phyloP scores from a whole-genome alignment of 2,113 vertebrate genomes.

The Megaceryle torquata region DNA sequence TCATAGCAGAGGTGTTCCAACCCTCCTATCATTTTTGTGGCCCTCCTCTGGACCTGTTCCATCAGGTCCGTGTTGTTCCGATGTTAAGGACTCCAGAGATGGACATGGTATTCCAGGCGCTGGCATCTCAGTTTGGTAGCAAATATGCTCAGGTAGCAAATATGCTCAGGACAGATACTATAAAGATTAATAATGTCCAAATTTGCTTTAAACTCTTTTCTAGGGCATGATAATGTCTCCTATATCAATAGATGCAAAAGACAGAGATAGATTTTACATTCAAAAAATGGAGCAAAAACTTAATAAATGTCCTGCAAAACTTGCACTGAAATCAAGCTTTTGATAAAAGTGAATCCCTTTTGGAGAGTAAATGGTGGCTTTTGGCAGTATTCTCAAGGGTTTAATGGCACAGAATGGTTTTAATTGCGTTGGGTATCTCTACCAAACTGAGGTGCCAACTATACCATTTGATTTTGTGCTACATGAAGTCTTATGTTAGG shows the following conservation, averaged over 20 bases:
- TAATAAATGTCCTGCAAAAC: not conserved
- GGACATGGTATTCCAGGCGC: too few species aligned
- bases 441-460: not conserved
- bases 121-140: too few species aligned
- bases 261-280: not conserved
- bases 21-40: too few species aligned
- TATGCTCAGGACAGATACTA: not conserved
- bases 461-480: not conserved
- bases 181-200: not conserved
- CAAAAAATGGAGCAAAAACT: not conserved
- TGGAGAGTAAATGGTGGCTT: not conserved
- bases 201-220: not conserved
- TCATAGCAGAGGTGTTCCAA: too few species aligned
- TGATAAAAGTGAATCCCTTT: not conserved
- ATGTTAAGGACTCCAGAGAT: too few species aligned
- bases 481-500: fast-evolving
- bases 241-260: not conserved
- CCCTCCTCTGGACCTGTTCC: too few species aligned
- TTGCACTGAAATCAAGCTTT: not conserved
- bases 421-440: not conserved
- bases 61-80: too few species aligned
- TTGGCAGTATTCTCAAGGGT: not conserved
- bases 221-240: not conserved
- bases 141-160: not conserved
- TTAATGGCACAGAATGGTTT: not conserved